Evolutionary conservation across 2,888 invertebrate species (phyloP), one percentile per base, ranked within the genome.

Genomic region (Magallana nippona): DNA sequence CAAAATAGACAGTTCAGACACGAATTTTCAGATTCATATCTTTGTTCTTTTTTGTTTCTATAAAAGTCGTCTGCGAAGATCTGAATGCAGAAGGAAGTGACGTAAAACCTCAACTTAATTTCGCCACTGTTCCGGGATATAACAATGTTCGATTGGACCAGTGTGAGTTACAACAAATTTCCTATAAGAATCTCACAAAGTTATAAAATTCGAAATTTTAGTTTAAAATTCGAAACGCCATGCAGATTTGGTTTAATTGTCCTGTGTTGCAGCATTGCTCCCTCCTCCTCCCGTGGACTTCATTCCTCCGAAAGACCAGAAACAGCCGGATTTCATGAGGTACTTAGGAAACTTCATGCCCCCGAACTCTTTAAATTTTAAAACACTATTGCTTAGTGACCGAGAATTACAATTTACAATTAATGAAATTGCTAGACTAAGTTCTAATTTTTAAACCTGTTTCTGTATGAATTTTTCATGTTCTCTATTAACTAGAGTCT

Each of bases 61-160:
- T 44, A 44, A 44, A 55, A 83, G 83, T 83, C 13, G 71, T 83
- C 71, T 79, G 79, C 55, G 83, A 79, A 8, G 79, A 63, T 19
- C 71, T 79, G 1, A 22, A 57, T 63, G 71, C 44, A 1, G 83
- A 83, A 17, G 62, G 79, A 55, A 56, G 17, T 32, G 79, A 83
- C 13, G 63, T 63, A 1, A 56, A 44, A 17, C 56, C 56, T 13
- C 56, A 79, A 10, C 5, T 55, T 19, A 71, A 83, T 56, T 81
- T 83, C 32, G 77, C 32, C 10, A 55, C 71, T 8, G 80, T 83
- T 8, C 83, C 80, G 10, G 83, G 83, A 55, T 83, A 83, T 57
- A 63, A 63, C 11, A 83, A 80, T 71, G 83, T 83, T 1, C 63
- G 58, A 19, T 71, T 83, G 27, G 80, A 83, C 44, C 55, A 62